phyloP scores from a whole-genome alignment of 2,113 vertebrate species.

The Cephalopholis sonnerati region DNA sequence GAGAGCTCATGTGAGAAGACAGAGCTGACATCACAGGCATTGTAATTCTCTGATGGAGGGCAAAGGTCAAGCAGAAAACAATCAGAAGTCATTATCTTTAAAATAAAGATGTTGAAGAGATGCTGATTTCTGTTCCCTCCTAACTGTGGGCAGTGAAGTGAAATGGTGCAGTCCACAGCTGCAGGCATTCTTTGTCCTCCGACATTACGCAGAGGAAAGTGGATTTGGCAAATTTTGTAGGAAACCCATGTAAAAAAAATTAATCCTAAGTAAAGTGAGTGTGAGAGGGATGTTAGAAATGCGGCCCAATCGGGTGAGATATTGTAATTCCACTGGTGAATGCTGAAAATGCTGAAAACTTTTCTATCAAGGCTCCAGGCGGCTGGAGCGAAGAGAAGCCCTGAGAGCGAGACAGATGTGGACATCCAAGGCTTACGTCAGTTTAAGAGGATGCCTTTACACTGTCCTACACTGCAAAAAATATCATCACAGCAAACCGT shows the following conservation, averaged over 20 bases:
- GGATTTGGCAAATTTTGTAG: neutral
- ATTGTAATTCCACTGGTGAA: neutral
- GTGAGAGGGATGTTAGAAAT: neutral
- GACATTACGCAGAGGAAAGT: neutral
- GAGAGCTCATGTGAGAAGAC: neutral
- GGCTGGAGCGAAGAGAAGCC: neutral
- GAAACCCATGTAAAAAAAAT: neutral
- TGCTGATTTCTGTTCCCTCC: no score
- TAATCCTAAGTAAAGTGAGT: neutral
- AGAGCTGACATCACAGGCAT: neutral
- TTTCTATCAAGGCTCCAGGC: neutral
- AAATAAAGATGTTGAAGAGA: no score
- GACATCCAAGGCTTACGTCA: neutral
- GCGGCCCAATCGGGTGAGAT: neutral
- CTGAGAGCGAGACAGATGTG: constrained; percentile 12
- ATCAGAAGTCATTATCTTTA: neutral
- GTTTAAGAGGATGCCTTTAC: neutral
- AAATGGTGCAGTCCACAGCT: neutral
- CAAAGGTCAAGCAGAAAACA: neutral
- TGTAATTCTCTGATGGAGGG: neutral
- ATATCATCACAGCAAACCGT: neutral
- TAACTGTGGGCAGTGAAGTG: neutral
- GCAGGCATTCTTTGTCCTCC: neutral
- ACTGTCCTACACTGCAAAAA: constrained; percentile 3
- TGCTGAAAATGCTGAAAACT: neutral